Evolutionary conservation across 2,797 vertebrate genomes (phyloP), one percentile per base, ranked within the genome.

Genomic region (Rhynchonycteris naso): DNA sequence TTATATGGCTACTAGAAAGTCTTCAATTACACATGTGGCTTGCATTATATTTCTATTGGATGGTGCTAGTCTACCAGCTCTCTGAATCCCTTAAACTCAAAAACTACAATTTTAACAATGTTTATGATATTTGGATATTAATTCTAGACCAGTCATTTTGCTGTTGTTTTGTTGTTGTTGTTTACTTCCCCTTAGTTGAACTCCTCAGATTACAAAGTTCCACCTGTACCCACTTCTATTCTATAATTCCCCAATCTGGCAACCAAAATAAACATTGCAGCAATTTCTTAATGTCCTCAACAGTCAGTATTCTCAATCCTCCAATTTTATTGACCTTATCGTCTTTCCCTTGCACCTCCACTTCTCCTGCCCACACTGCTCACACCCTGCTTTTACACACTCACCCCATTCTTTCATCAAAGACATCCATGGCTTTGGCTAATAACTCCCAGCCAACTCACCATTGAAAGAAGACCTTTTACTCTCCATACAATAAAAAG

Each of bases 81-180:
- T 87, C 38, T 58, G 24, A 85, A 89, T 91, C 50, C 56, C 13
- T 94, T 78, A 38, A 13, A 79, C 33, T 86, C 19, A 89, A 83
- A 76, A 81, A 54, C 11, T 33, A 56, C 7, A 52, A n/a, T 76
- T 85, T 18, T 84, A 85, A 66, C 5, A 80, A 19, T 7, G 33
- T 76, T 58, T 71, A 63, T 79, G 28, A 59, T 16, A 61, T 63
- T 1, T 52, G 2, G 47, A 50, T 14, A 69, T 56, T 38, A 21
- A 43, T 61, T 68, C 26, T 54, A 91, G 10, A 14, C 22, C 63
- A 61, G 35, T 83, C 22, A n/a, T 65, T 88, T 66, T 78, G 28
- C 33, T 84, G 18, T 43, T 74, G 9, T 50, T 61, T 54, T 10
- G 0, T 19, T 72, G n/a, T 33, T 58, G 10, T 35, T 90, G 79